Evolutionary conservation across 1,140 invertebrate species (phyloP).

Genomic region (Cotesia typhae): DNA sequence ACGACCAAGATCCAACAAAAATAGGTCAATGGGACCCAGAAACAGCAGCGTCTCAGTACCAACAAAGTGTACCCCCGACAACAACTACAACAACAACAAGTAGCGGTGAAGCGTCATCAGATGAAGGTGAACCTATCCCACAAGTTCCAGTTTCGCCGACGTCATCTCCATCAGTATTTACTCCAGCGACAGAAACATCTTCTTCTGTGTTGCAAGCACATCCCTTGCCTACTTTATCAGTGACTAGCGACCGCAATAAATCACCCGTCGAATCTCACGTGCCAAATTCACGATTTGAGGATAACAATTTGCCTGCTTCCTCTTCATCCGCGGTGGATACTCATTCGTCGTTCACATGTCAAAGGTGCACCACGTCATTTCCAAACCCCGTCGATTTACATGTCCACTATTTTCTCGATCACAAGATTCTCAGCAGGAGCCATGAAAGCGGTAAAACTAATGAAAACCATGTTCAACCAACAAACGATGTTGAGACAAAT

Average conservation of each 20-base stretch:
- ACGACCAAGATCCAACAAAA: constrained; percentile 82
- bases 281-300: constrained; percentile 45
- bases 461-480: constrained; percentile 48
- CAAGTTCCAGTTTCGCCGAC: constrained; percentile 36
- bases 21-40: constrained; percentile 71
- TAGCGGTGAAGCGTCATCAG: constrained; percentile 61
- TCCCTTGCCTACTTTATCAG: constrained; percentile 48
- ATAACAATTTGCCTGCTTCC: constrained; percentile 29
- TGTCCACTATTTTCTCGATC: constrained; percentile 59
- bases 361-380: constrained; percentile 52
- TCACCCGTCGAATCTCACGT: constrained; percentile 39
- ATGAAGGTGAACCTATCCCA: constrained; percentile 58
- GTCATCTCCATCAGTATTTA: constrained; percentile 30
- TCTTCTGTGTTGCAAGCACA: constrained; percentile 48
- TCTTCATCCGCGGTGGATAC: background rate
- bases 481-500: constrained; percentile 32
- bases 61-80: too few relatives aligned
- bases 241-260: constrained; percentile 43
- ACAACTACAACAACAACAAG: constrained; percentile 38
- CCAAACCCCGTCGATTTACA: constrained; percentile 54
- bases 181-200: constrained; percentile 18
- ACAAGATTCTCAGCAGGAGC: constrained; percentile 48
- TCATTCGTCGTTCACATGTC: constrained; percentile 53
- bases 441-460: constrained; percentile 36
- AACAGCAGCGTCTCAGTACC: constrained; percentile 44